Evolutionary conservation across 2,113 vertebrate species (phyloP), one percentile per base, ranked within the genome.

Genomic region (Lophura nycthemera): DNA sequence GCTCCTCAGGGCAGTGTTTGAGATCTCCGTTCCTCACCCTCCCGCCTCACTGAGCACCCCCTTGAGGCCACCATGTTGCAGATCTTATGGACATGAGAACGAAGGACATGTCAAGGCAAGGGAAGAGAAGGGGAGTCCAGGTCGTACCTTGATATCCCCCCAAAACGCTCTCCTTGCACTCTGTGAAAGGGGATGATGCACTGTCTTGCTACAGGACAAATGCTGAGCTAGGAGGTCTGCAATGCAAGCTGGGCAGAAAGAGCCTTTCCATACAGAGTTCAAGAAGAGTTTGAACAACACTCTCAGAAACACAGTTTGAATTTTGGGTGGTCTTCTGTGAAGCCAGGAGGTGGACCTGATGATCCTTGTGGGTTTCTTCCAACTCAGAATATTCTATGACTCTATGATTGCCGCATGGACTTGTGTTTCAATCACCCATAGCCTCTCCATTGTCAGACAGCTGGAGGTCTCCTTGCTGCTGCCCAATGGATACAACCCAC

Each of bases 361-460:
- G 38, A 64, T 64, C 61, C 34, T 40, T 40, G 36, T 29, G 25
- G 61, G 36, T 64, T 24, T 34, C 36, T 64, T 29, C 61, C 36
- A 40, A 18, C 25, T 40, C 25, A 40, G 36, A 64, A 64, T 40
- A 40, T 29, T 8, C 36, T 13, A 3, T 34, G 20, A 22, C 10
- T n/a, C 57, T 40, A 5, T 40, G 61, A 40, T 19, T 40, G 30
- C 34, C 20, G 9, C 0, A 1, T 29, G 50, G 36, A 64, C 48
- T 77, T 1, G 0, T n/a, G 4, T 15, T 47, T 47, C 65, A 2
- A 10, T 29, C 15, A 52, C 59, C 43, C 36, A 10, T 1, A 50
- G 27, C 25, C 25, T 50, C 7, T 14, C 36, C 42, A 30, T 5
- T 16, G n/a, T 60, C 73, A 72, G 66, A 11, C 15, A 89, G 54